Conservation (phyloP, 2,797 vertebrate genomes). For the Coregonus ussuriensis region DNA sequence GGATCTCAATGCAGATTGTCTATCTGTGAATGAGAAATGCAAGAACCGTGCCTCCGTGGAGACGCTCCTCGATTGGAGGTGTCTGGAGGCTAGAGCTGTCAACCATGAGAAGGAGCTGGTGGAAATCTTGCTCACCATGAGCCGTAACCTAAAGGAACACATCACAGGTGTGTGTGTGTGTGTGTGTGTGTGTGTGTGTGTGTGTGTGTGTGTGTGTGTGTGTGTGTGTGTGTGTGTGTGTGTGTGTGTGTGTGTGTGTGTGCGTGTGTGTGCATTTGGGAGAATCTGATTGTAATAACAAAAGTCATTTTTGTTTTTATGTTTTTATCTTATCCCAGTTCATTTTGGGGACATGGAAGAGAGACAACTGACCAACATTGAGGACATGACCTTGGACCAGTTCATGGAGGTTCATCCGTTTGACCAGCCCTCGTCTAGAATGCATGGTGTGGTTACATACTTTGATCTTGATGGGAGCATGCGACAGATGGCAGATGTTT, state of each 20-base stretch:
- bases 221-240: too few species aligned
- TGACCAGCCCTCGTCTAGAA: slow-evolving; percentile 5
- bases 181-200: too few species aligned
- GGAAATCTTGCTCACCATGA: slow-evolving; percentile 79
- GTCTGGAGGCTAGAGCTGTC: slow-evolving; percentile 67
- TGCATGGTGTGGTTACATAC: slow-evolving; percentile 59
- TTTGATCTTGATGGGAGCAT: slow-evolving; percentile 74
- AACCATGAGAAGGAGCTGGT: slow-evolving; percentile 71
- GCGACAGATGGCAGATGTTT: slow-evolving; percentile 60
- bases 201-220: too few species aligned
- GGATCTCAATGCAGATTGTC: slow-evolving; percentile 65
- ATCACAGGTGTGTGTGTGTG: slow-evolving; percentile 49
- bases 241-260: too few species aligned
- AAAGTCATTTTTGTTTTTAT: neutral
- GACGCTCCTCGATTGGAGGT: slow-evolving; percentile 69
- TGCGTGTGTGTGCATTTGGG: neutral
- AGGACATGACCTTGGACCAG: slow-evolving; percentile 49
- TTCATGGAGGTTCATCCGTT: slow-evolving; percentile 68
- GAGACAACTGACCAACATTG: slow-evolving; percentile 65
- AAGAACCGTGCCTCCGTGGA: slow-evolving; percentile 60
- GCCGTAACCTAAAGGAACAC: slow-evolving; percentile 69
- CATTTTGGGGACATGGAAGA: slow-evolving; percentile 61
- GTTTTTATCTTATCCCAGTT: slow-evolving; percentile 54
- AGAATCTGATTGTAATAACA: neutral
- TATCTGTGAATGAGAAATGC: slow-evolving; percentile 59